phyloP scores from a whole-genome alignment of 1,140 invertebrate genomes.

The Brachionus rubens region DNA sequence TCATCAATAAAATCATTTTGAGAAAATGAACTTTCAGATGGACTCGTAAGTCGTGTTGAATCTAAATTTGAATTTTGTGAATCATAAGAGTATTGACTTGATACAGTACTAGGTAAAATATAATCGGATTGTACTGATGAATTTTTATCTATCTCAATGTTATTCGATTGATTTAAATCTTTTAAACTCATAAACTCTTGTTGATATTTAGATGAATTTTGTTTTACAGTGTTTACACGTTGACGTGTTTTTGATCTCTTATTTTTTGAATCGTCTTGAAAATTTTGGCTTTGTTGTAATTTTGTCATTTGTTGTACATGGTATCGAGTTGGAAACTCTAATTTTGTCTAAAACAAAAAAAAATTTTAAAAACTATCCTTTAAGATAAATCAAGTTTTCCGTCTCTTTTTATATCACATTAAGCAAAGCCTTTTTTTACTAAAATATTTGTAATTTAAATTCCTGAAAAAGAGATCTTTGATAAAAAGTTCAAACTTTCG shows the following conservation, averaged over 20 bases:
- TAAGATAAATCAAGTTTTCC: too few species aligned
- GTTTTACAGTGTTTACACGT: slow-evolving; percentile 62
- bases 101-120: neutral
- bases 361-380: too few species aligned
- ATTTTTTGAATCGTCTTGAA: neutral
- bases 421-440: too few species aligned
- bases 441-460: too few species aligned
- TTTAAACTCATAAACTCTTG: neutral
- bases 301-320: slow-evolving; percentile 80
- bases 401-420: too few species aligned
- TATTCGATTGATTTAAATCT: neutral
- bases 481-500: too few species aligned
- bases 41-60: neutral
- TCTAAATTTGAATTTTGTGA: neutral
- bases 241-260: neutral
- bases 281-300: neutral
- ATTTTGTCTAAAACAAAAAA: slow-evolving; percentile 64
- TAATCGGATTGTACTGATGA: neutral
- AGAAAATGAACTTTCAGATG: slow-evolving; percentile 29
- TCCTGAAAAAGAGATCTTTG: too few species aligned
- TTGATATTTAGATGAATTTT: neutral
- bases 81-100: slow-evolving; percentile 17
- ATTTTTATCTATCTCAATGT: slow-evolving; percentile 7
- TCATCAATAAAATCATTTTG: slow-evolving; percentile 32
- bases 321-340: slow-evolving; percentile 85